These are phyloP conservation scores for Elanoides forficatus DNA, from an alignment of 2,113 vertebrate species.

Conservation along the genomic window DNA sequence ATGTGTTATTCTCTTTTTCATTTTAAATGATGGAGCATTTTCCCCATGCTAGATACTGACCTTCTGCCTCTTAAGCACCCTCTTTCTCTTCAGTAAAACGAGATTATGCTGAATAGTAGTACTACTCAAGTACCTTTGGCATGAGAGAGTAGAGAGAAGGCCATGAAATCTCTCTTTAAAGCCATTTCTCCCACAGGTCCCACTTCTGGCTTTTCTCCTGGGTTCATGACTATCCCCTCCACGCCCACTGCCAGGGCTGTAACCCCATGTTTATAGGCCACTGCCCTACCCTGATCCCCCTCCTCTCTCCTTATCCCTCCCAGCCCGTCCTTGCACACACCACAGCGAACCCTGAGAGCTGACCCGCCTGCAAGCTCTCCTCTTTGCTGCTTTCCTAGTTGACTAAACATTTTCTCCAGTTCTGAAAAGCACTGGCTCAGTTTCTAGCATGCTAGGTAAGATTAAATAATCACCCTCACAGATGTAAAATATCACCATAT, in stretches of 20 bases:
- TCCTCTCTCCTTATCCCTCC: not conserved
- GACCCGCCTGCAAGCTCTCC: not conserved
- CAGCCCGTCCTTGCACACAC: rapidly evolving
- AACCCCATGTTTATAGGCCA: not conserved
- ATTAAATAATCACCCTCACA: not conserved
- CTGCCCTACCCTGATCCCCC: not conserved
- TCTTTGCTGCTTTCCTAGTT: not conserved
- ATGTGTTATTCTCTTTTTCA: not conserved
- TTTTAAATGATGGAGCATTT: not conserved
- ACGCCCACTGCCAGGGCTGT: not conserved
- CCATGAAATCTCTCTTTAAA: not conserved
- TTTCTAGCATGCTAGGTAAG: not conserved
- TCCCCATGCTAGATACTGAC: not conserved
- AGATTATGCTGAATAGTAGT: not conserved
- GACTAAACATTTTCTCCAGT: not conserved
- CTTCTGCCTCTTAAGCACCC: not conserved
- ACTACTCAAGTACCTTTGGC: not conserved
- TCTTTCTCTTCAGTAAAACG: not conserved
- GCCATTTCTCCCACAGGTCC: not conserved
- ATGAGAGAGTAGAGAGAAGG: not conserved
- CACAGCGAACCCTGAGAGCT: rapidly evolving
- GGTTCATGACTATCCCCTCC: not conserved
- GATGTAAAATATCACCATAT: not conserved
- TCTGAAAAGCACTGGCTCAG: not conserved
- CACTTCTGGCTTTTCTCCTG: not conserved